Conservation (phyloP, 1,140 invertebrate species). For the Diorhabda elongata region DNA sequence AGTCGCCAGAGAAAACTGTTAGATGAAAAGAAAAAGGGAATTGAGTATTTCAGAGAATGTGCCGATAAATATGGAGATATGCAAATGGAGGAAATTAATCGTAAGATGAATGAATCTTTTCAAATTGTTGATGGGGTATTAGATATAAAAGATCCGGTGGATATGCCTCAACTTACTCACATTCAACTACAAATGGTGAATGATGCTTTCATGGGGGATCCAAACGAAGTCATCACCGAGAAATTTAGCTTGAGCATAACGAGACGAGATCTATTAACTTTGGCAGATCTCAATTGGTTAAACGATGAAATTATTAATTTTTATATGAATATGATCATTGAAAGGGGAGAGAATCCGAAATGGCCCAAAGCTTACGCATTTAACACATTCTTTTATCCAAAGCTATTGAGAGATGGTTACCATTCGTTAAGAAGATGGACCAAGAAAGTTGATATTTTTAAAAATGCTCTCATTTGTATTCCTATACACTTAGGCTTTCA, state of each 20-base stretch:
- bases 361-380: constrained; percentile 76
- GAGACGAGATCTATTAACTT: constrained; percentile 73
- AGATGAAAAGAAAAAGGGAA: constrained; percentile 30
- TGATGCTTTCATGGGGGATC: constrained; percentile 49
- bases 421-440: constrained; percentile 81
- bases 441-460: constrained; percentile 84
- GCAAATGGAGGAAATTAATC: constrained; percentile 30
- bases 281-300: constrained; percentile 83
- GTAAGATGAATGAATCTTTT: constrained; percentile 38
- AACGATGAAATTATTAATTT: constrained; percentile 97
- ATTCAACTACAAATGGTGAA: constrained; percentile 52
- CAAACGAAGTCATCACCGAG: constrained; percentile 51
- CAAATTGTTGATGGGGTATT: constrained; percentile 39
- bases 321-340: constrained; percentile 83
- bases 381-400: constrained; percentile 95
- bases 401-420: constrained; percentile 71
- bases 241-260: constrained; percentile 62
- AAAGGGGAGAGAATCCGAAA: constrained; percentile 60
- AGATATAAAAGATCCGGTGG: constrained; percentile 45
- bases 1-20: constrained; percentile 31
- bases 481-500: constrained; percentile 93
- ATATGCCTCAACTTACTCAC: constrained; percentile 51
- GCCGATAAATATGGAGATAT: constrained; percentile 35
- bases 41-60: constrained; percentile 29
- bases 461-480: constrained; percentile 76